Evolutionary conservation across 2,888 invertebrate species (phyloP), one percentile per base, ranked within the genome.

Genomic region (Silvanus unidentatus): DNA sequence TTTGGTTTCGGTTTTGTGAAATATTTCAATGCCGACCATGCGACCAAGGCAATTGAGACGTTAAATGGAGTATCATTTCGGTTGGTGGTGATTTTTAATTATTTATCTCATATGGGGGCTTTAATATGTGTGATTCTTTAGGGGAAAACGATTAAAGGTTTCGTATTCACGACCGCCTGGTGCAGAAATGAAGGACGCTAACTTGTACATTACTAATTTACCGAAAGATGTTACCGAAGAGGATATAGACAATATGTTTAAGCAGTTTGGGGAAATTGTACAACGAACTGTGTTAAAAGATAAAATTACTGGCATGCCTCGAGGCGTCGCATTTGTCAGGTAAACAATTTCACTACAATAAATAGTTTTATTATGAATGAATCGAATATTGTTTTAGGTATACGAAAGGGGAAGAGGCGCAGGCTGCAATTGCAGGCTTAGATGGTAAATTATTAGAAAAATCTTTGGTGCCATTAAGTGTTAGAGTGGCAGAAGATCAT

Each of bases 1-100:
- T 95, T 88, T 73, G 96, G 96, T 34, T 96, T 94, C 73, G 96
- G 94, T 32, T 96, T 96, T 73, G 92, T 95, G 37, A 94, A 95
- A 72, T 96, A 88, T 72, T 80, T 84, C 42, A 81, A 84, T 47
- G 86, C 88, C 52, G 86, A 87, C 65, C 91, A 94, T 72, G 94
- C 95, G 29, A 73, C 82, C 43, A 79, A 86, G 57, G 95, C 96
- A 39, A 92, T 95, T 53, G 82, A 84, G 61, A 83, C 85, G 35
- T 78, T 94, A 62, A 94, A 95, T 71, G 94, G 94, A 27, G 60
- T 66, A 49, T 67, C 63, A 48, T 70, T 63, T 45, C 65, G 64
- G 69, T 68, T 55, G 5, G 38, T 11, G 10, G 11, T 11, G 37
- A 12, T 10, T 4, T 40, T 6, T 12, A 41, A 22, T 30, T 13